Evolutionary conservation across 1,140 invertebrate genomes (phyloP).

Genomic region (Aphis craccivora): DNA sequence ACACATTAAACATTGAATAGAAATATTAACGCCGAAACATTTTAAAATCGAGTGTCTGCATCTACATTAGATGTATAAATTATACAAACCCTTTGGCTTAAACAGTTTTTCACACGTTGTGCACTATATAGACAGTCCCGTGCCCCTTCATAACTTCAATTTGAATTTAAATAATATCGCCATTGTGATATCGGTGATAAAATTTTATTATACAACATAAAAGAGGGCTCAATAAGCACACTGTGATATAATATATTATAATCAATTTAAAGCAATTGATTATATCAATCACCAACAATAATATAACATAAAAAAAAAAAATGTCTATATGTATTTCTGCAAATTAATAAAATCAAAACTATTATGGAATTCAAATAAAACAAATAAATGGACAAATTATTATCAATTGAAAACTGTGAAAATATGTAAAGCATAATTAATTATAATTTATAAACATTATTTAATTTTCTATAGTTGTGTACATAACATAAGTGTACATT

Average conservation of each 20-base stretch:
- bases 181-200: conserved; percentile 26
- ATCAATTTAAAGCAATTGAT: conserved; percentile 16
- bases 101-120: conserved; percentile 17
- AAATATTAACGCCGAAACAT: neutral
- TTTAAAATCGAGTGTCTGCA: neutral
- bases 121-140: neutral
- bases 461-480: neutral
- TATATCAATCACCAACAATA: neutral
- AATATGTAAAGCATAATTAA: neutral
- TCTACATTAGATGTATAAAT: neutral
- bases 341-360: neutral
- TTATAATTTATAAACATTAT: neutral
- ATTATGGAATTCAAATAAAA: no score
- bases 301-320: neutral
- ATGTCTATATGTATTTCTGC: neutral
- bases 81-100: neutral
- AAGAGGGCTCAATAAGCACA: neutral
- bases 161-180: conserved; percentile 39
- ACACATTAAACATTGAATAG: neutral
- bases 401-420: neutral
- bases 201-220: conserved; percentile 16
- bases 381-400: neutral
- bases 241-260: neutral
- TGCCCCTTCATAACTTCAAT: neutral
- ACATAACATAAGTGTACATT: no score